A percentile compares a stretch with the other conserved stretches of the same genome.
Evolutionary conservation across 2,888 invertebrate species (phyloP).

Genomic region (Mesochorus sp.): DNA sequence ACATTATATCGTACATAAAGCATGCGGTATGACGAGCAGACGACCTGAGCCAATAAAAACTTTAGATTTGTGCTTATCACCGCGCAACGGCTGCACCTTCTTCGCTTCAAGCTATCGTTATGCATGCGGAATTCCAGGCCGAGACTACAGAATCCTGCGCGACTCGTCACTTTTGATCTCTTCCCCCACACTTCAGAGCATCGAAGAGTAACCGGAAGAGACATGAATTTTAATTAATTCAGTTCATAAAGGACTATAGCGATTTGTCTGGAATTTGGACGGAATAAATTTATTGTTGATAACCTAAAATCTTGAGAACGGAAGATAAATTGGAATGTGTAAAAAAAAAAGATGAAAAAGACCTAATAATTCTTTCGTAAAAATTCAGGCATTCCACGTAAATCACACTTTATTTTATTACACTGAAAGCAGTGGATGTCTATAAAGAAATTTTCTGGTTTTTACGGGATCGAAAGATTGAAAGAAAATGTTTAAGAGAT

Average conservation of each 20-base stretch:
- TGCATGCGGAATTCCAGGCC: background rate
- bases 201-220: too few relatives aligned
- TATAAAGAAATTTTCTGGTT: background rate
- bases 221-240: too few relatives aligned
- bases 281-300: too few relatives aligned
- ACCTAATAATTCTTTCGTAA: too few relatives aligned
- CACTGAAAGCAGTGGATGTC: too few relatives aligned
- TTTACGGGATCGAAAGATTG: background rate
- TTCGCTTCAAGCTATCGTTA: background rate
- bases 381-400: too few relatives aligned
- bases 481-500: background rate
- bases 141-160: background rate
- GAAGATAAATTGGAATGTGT: too few relatives aligned
- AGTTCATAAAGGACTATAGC: too few relatives aligned
- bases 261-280: too few relatives aligned
- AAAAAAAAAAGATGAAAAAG: too few relatives aligned
- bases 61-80: background rate
- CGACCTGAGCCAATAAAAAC: background rate
- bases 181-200: background rate
- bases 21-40: background rate
- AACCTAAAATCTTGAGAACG: too few relatives aligned
- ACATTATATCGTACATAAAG: slow-evolving; percentile 1
- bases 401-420: too few relatives aligned
- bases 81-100: background rate
- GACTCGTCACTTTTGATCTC: background rate